Conservation (phyloP, 2,888 invertebrate genomes). For the Tinea semifulvella region DNA sequence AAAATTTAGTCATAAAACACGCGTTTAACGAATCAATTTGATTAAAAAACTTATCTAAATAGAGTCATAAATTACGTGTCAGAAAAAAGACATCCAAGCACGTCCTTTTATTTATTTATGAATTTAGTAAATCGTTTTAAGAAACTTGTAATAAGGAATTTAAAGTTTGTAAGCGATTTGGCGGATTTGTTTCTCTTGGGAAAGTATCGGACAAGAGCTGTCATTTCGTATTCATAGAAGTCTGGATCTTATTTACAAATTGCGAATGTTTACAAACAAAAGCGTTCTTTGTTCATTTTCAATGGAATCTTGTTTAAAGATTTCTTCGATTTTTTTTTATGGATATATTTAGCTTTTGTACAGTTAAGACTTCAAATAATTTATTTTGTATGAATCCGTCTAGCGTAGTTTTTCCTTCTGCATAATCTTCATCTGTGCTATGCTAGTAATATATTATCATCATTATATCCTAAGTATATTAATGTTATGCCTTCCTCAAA, state of each 20-base stretch:
- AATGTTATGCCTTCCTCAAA: too few species aligned
- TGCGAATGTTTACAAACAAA: not conserved
- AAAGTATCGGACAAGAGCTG: not conserved
- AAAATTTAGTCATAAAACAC: not conserved
- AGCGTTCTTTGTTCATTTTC: not conserved
- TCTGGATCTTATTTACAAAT: not conserved
- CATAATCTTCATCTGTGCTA: too few species aligned
- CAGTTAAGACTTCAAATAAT: not conserved
- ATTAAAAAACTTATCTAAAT: not conserved
- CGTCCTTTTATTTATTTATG: slow-evolving; percentile 6
- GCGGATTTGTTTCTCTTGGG: not conserved
- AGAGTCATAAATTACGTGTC: not conserved
- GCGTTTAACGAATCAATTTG: not conserved
- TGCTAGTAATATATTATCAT: too few species aligned
- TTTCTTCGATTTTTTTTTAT: not conserved
- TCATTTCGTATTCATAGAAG: slow-evolving; percentile 7
- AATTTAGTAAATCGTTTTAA: slow-evolving; percentile 1
- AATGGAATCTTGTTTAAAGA: not conserved
- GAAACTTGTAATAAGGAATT: slow-evolving; percentile 1
- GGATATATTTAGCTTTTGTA: not conserved
- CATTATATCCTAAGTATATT: too few species aligned
- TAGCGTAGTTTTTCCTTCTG: too few species aligned
- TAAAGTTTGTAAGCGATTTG: not conserved
- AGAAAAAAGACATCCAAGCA: not conserved
- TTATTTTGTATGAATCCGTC: too few species aligned